Evolutionary conservation across 2,888 invertebrate genomes (phyloP).

Genomic region (Encarsia formosa): DNA sequence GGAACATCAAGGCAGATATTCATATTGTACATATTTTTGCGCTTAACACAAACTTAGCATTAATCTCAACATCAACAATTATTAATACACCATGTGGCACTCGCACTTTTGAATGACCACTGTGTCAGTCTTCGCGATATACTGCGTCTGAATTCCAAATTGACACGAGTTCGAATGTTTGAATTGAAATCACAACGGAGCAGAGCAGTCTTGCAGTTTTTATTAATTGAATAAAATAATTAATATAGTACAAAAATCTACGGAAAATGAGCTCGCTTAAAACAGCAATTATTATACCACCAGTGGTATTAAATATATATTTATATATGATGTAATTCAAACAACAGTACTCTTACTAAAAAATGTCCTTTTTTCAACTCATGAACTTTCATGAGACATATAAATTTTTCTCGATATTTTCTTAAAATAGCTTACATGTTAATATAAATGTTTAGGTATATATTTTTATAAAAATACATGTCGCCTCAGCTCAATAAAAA

Average conservation of each 20-base stretch:
- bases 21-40: background rate
- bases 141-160: slow-evolving; percentile 21
- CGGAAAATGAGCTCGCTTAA: slow-evolving; percentile 22
- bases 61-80: slow-evolving; percentile 28
- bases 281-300: slow-evolving; percentile 27
- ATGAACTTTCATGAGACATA: too few species aligned
- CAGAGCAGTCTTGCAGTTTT: slow-evolving; percentile 23
- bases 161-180: too few species aligned
- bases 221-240: slow-evolving; percentile 15
- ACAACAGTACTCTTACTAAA: too few species aligned
- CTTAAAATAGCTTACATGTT: background rate
- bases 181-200: slow-evolving; percentile 25
- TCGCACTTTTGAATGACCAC: background rate
- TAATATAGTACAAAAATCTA: slow-evolving; percentile 27
- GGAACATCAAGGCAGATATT: slow-evolving; percentile 5
- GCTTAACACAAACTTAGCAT: slow-evolving; percentile 8
- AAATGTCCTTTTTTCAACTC: too few species aligned
- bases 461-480: slow-evolving; percentile 26
- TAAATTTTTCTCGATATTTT: slow-evolving; percentile 5
- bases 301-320: too few species aligned
- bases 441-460: slow-evolving; percentile 7
- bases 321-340: too few species aligned
- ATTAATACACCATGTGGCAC: slow-evolving; percentile 16
- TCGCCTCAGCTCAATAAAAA: slow-evolving; percentile 16
- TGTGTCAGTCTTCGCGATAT: slow-evolving; percentile 27